Evolutionary conservation across 2,888 invertebrate genomes (phyloP).

Genomic region (Vandiemenella viatica): DNA sequence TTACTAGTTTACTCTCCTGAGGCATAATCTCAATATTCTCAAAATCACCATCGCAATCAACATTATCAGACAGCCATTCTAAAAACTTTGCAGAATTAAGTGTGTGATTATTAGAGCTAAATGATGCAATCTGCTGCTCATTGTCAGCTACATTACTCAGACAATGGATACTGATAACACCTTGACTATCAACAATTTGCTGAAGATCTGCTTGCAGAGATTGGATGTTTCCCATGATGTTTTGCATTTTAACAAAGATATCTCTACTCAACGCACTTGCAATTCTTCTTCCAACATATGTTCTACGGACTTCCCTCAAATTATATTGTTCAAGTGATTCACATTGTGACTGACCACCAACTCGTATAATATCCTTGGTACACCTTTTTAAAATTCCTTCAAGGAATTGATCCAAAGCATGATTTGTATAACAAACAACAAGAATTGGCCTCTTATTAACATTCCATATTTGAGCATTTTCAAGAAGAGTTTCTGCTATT

Average conservation of each 20-base stretch:
- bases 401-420: conserved; percentile 74
- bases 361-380: conserved; percentile 46
- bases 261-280: too few relatives aligned
- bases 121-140: too few relatives aligned
- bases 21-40: too few relatives aligned
- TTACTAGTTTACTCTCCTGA: too few relatives aligned
- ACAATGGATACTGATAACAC: too few relatives aligned
- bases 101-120: too few relatives aligned
- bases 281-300: too few relatives aligned
- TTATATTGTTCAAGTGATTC: conserved; percentile 27
- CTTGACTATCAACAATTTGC: too few relatives aligned
- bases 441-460: conserved; percentile 43
- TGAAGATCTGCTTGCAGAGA: not conserved
- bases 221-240: not conserved
- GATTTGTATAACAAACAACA: conserved; percentile 70
- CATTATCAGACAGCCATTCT: too few relatives aligned
- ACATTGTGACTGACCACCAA: conserved; percentile 54
- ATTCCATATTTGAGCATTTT: conserved; percentile 4
- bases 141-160: too few relatives aligned
- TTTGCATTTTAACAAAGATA: not conserved
- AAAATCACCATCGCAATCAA: too few relatives aligned
- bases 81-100: too few relatives aligned
- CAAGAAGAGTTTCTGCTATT: conserved; percentile 40
- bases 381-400: conserved; percentile 45
- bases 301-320: conserved; percentile 5